Conservation (phyloP, 1,140 invertebrate species). For the Branchinecta lynchi region DNA sequence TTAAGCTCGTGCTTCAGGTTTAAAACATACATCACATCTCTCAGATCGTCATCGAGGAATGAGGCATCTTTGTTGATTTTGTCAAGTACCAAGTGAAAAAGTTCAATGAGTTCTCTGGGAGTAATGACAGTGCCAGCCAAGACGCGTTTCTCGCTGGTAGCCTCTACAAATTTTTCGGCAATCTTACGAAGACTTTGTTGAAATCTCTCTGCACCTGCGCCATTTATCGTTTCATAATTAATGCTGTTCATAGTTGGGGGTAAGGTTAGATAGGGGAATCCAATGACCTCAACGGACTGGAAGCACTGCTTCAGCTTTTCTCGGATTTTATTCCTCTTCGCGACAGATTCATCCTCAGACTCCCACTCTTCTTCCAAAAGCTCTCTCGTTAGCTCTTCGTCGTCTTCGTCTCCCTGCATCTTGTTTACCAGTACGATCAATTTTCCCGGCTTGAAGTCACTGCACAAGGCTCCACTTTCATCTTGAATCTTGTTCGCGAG, state of each 20-base stretch:
- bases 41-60: background rate
- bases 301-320: background rate
- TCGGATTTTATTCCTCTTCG: background rate
- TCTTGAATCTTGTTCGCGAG: background rate
- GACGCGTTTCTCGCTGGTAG: background rate
- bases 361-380: background rate
- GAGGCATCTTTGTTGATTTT: background rate
- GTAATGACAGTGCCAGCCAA: constrained; percentile 8
- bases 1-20: background rate
- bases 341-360: background rate
- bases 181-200: background rate
- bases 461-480: background rate
- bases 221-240: background rate
- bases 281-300: background rate
- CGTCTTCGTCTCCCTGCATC: background rate
- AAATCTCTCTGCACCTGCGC: background rate
- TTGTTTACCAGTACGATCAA: background rate
- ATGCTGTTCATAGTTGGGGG: background rate
- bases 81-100: background rate
- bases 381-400: background rate
- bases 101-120: background rate
- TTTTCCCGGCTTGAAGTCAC: background rate
- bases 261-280: background rate
- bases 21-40: background rate
- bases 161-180: background rate